phyloP scores from a whole-genome alignment of 2,888 invertebrate genomes.

The Lycaena phlaeas region DNA sequence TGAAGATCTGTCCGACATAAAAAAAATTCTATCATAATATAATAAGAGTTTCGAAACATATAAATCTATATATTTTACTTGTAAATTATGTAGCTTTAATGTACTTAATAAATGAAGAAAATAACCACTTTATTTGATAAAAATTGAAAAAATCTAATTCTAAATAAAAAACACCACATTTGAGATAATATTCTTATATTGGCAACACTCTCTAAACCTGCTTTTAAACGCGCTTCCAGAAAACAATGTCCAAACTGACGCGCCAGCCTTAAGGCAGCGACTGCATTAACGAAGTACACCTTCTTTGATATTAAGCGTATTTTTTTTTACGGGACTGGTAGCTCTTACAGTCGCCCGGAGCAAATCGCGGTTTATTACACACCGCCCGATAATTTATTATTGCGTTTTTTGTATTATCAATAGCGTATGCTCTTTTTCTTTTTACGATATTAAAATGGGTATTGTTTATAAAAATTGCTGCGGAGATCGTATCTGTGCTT shows the following conservation, averaged over 20 bases:
- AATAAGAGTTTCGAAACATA: no score
- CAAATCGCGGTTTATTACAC: conserved; percentile 69
- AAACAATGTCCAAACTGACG: conserved; percentile 67
- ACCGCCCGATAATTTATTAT: conserved; percentile 68
- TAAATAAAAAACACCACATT: not conserved
- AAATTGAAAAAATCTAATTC: no score
- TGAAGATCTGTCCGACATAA: no score
- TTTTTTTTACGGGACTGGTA: conserved; percentile 53
- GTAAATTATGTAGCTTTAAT: no score
- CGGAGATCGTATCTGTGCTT: conserved; percentile 53
- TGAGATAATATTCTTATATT: not conserved
- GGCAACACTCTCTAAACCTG: conserved; percentile 15
- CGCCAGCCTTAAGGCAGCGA: conserved; percentile 57
- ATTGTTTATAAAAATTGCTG: conserved; percentile 69
- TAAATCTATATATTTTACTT: no score
- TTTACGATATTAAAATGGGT: conserved; percentile 67
- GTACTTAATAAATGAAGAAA: no score
- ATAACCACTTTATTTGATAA: no score
- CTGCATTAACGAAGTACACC: conserved; percentile 70
- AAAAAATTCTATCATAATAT: no score
- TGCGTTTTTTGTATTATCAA: conserved; percentile 72
- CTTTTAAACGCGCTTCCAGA: conserved; percentile 63
- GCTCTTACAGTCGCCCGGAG: conserved; percentile 62
- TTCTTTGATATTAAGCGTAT: conserved; percentile 70
- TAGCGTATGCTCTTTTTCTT: conserved; percentile 57